Evolutionary conservation across 2,797 vertebrate genomes (phyloP).

Genomic region (Naso thynnoides): DNA sequence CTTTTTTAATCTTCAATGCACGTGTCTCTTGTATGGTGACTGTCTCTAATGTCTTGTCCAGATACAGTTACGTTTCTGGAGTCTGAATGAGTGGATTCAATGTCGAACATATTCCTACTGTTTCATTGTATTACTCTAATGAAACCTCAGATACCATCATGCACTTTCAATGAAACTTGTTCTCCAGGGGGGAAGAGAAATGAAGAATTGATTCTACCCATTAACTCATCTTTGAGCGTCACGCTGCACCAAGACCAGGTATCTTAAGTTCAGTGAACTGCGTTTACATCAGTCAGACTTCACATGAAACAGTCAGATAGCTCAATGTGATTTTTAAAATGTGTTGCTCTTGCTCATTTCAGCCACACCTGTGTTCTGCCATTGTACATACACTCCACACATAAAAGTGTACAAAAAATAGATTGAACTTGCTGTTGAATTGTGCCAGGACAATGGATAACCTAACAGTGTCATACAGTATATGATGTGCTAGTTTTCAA

Average conservation of each 20-base stretch:
- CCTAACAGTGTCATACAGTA: not conserved
- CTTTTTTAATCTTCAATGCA: too few relatives aligned
- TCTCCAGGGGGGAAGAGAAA: slow-evolving; percentile 94
- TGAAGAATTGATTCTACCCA: slow-evolving; percentile 93
- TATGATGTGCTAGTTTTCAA: not conserved
- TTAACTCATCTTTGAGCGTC: slow-evolving; percentile 96
- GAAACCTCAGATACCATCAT: not conserved
- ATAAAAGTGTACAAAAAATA: not conserved
- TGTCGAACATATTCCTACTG: not conserved
- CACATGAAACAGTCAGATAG: not conserved
- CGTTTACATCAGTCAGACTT: not conserved
- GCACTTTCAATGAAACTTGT: not conserved
- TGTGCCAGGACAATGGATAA: not conserved
- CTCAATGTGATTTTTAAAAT: not conserved
- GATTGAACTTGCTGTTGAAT: not conserved
- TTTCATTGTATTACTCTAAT: not conserved
- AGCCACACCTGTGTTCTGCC: not conserved
- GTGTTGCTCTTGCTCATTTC: not conserved
- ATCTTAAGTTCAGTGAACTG: not conserved
- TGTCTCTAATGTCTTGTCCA: not conserved
- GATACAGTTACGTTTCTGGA: not conserved
- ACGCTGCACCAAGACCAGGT: slow-evolving; percentile 98
- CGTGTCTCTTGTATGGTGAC: not conserved
- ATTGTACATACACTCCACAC: not conserved
- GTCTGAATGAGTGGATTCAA: not conserved